Base-by-base conservation (phyloP, 2,113 vertebrate species). In the Porphyrio hochstetteri region DNA sequence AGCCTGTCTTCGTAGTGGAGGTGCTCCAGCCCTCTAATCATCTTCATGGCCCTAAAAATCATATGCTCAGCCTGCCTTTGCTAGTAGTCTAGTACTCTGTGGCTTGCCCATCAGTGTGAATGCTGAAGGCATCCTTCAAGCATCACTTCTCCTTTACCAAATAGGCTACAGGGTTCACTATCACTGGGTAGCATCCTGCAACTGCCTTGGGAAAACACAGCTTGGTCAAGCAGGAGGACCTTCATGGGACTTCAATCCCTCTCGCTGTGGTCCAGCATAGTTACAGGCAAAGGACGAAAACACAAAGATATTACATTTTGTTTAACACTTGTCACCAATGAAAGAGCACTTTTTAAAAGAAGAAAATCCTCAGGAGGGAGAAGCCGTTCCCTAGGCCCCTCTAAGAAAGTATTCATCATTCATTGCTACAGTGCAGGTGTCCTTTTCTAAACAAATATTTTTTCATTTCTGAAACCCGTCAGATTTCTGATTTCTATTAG, bases 141-240 rank as follows among this genome's bases (percentile, higher is more conserved):
- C 68, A 59, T 52, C 35, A n/a, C 15, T 71, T 86, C 46, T 71
- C 19, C 70, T 82, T 56, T 24, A 1, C 19, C 16, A 68, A 59
- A n/a, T 1, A 29, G 23, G 8, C 5, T 40, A 7, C 1, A 3
- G 25, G n/a, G 20, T 48, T 55, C 12, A 3, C 33, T 75, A 38
- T 52, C 33, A 23, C 5, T 36, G 5, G 40, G 13, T 15, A 74
- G n/a, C 36, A 46, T 53, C 65, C 71, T 42, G 40, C 35, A 84
- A 28, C 56, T 8, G 56, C 36, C 52, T 68, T 52, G 14, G 46
- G 46, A 70, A 86, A 74, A 74, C n/a, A 36, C 3, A 3, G 5
- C 1, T 0, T 16, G 33, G 67, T 42, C 69, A 77, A 48, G 35
- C 35, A 77, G 67, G 69, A 93, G 29, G 19, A 68, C 36, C 46